Evolutionary conservation across 2,888 invertebrate genomes (phyloP).

Genomic region (Drosophila prostipennis): DNA sequence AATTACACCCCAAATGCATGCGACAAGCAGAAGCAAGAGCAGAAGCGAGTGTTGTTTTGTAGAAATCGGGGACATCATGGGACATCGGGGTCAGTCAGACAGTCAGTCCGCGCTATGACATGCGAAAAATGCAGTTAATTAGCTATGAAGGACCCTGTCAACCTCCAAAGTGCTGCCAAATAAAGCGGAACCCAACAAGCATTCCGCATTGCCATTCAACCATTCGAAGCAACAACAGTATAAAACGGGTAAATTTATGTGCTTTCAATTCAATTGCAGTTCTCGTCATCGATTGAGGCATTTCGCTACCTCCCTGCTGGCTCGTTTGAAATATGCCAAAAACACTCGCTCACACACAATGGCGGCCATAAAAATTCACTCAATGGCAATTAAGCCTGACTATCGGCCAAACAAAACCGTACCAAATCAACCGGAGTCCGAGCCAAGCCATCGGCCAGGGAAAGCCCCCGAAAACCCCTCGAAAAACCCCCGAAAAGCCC

Average conservation of each 20-base stretch:
- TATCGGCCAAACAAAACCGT: conserved; percentile 50
- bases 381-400: conserved; percentile 68
- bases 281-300: conserved; percentile 48
- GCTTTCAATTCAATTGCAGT: conserved; percentile 69
- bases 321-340: conserved; percentile 65
- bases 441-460: conserved; percentile 8
- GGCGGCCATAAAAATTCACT: conserved; percentile 68
- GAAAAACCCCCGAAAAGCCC: not conserved
- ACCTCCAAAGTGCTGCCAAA: conserved; percentile 11
- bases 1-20: conserved; percentile 67
- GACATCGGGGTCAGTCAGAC: conserved; percentile 36
- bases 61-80: conserved; percentile 36
- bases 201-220: not conserved
- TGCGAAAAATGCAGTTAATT: conserved; percentile 70
- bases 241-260: conserved; percentile 57
- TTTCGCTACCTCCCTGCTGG: conserved; percentile 25
- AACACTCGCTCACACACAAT: conserved; percentile 54
- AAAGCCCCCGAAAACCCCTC: conserved; percentile 3
- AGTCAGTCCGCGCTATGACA: conserved; percentile 49
- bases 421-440: conserved; percentile 43
- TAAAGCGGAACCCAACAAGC: conserved; percentile 19
- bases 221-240: conserved; percentile 12
- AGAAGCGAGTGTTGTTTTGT: conserved; percentile 19
- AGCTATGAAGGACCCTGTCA: conserved; percentile 64
- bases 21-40: conserved; percentile 48